Evolutionary conservation across 2,113 vertebrate genomes (phyloP).

Genomic region (Odobenus rosmarus): DNA sequence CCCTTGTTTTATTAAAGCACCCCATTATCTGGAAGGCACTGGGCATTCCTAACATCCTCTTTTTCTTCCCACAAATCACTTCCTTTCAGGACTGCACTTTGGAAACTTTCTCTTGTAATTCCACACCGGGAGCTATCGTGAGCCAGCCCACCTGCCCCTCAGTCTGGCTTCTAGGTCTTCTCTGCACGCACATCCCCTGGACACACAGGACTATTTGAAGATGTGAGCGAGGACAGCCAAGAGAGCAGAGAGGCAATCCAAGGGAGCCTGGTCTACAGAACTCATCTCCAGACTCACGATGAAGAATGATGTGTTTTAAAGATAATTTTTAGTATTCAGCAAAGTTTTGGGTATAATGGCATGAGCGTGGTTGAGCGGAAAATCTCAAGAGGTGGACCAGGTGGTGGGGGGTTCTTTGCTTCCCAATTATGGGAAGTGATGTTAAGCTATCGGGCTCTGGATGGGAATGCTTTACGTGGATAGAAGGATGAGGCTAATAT

Average conservation of each 20-base stretch:
- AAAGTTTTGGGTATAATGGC: neutral
- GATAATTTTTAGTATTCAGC: neutral
- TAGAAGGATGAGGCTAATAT: neutral
- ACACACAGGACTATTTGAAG: rapidly evolving
- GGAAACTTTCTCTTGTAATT: neutral
- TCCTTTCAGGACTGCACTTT: neutral
- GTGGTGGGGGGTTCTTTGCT: neutral
- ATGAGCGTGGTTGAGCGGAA: neutral
- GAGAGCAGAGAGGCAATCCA: too few relatives aligned
- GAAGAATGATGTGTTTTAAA: neutral
- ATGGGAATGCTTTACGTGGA: neutral
- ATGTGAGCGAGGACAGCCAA: neutral
- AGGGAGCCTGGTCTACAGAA: neutral
- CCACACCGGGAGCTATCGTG: neutral
- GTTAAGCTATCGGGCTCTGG: neutral
- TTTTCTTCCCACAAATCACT: neutral
- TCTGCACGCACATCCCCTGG: rapidly evolving
- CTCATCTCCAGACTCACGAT: neutral
- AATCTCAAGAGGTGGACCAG: neutral
- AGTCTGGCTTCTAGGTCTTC: neutral
- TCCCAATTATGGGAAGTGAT: rapidly evolving
- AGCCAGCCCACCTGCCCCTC: rapidly evolving
- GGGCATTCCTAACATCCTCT: rapidly evolving
- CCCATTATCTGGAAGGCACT: neutral
- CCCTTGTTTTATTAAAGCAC: neutral